phyloP scores from a whole-genome alignment of 2,797 vertebrate species.

The Onychomys leucogaster region DNA sequence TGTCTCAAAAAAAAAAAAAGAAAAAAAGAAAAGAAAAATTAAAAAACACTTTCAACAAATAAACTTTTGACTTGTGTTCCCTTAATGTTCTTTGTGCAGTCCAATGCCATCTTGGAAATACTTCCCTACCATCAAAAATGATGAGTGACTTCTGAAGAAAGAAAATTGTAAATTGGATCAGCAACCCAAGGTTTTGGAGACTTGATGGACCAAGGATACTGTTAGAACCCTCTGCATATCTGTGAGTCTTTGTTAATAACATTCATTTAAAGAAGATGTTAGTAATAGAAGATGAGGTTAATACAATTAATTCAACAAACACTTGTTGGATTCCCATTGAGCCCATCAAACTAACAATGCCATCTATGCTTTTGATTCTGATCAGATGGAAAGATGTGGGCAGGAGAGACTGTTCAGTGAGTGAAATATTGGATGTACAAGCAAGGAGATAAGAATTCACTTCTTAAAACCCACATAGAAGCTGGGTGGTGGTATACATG shows the following conservation, averaged over 20 bases:
- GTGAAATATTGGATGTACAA: no score
- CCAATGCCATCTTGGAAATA: not conserved
- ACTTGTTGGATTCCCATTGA: not conserved
- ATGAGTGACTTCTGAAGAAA: not conserved
- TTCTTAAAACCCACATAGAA: not conserved
- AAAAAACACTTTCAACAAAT: not conserved
- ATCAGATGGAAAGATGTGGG: no score
- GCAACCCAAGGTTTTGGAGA: not conserved
- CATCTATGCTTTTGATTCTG: not conserved
- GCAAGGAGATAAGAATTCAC: not conserved
- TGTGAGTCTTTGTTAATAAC: not conserved
- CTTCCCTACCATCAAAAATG: not conserved
- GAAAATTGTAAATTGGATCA: not conserved
- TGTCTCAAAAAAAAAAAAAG: not conserved
- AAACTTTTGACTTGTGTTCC: not conserved
- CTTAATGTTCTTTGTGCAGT: not conserved
- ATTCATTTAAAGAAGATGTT: not conserved
- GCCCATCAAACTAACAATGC: not conserved
- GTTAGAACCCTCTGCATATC: not conserved
- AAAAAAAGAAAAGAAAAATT: no score
- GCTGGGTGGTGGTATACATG: no score
- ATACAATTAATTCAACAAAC: not conserved
- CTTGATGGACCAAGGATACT: not conserved
- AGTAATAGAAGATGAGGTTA: not conserved
- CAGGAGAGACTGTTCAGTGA: not conserved